Conservation (phyloP, 2,797 vertebrate genomes). For the Oceanodroma leucorhoa region DNA sequence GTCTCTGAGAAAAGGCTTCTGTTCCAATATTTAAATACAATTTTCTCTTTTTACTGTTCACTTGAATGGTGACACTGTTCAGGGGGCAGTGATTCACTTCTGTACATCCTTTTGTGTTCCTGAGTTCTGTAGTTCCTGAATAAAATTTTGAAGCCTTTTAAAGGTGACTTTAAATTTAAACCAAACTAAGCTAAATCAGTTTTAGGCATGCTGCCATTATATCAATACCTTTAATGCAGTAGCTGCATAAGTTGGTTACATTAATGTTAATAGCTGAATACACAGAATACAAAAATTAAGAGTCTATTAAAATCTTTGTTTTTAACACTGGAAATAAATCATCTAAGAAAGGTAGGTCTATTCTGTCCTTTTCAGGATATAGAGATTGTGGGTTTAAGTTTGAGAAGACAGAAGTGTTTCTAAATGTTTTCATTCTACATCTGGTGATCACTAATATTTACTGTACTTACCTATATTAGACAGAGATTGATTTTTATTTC, state of each 20-base stretch:
- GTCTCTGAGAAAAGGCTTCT: not conserved
- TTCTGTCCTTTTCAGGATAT: not conserved
- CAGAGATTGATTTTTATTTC: not conserved
- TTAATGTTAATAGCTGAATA: not conserved
- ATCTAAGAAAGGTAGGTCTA: not conserved
- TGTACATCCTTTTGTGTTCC: not conserved
- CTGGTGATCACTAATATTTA: not conserved
- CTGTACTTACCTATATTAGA: not conserved
- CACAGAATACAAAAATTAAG: not conserved
- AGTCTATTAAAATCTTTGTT: not conserved
- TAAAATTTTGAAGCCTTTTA: not conserved
- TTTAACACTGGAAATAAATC: not conserved
- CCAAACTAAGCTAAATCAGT: not conserved
- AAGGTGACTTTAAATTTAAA: not conserved
- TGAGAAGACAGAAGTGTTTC: not conserved
- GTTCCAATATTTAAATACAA: not conserved
- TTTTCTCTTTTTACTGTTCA: not conserved
- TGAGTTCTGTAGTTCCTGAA: not conserved
- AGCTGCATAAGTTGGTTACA: accelerated
- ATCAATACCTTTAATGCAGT: not conserved
- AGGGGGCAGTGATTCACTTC: not conserved
- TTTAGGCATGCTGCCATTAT: not conserved
- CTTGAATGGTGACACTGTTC: not conserved
- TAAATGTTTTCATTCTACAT: not conserved
- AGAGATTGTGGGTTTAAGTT: not conserved